phyloP scores from a whole-genome alignment of 2,113 vertebrate species.

The Ifrita kowaldi region DNA sequence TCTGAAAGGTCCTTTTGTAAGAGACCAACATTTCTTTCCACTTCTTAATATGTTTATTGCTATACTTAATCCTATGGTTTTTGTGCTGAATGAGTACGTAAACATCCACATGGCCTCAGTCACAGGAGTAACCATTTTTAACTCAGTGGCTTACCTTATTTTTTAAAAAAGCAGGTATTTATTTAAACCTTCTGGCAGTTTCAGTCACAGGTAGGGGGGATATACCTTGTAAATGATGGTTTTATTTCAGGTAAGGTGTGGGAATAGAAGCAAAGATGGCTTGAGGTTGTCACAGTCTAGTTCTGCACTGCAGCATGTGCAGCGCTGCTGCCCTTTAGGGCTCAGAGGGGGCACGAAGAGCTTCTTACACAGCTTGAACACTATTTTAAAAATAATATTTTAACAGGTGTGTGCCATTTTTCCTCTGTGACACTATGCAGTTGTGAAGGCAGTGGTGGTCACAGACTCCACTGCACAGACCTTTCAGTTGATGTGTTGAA shows the following conservation, averaged over 20 bases:
- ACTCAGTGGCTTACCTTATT: not conserved
- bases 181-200: not conserved
- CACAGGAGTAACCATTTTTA: not conserved
- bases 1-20: not conserved
- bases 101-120: not conserved
- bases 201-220: not conserved
- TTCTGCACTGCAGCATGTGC: not conserved
- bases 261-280: not conserved
- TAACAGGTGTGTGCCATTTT: not conserved
- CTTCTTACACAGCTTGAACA: not conserved
- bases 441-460: not conserved
- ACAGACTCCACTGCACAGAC: accelerated
- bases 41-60: not conserved
- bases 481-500: not conserved
- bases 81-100: not conserved
- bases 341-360: not conserved
- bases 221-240: not conserved
- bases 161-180: not conserved
- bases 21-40: not conserved
- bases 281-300: not conserved
- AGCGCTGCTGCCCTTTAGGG: not conserved
- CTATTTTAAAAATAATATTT: not conserved
- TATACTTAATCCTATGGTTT: not conserved
- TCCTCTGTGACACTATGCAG: not conserved
- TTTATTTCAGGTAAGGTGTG: not conserved